phyloP scores from a whole-genome alignment of 2,888 invertebrate genomes.

The Lypha dubia region DNA sequence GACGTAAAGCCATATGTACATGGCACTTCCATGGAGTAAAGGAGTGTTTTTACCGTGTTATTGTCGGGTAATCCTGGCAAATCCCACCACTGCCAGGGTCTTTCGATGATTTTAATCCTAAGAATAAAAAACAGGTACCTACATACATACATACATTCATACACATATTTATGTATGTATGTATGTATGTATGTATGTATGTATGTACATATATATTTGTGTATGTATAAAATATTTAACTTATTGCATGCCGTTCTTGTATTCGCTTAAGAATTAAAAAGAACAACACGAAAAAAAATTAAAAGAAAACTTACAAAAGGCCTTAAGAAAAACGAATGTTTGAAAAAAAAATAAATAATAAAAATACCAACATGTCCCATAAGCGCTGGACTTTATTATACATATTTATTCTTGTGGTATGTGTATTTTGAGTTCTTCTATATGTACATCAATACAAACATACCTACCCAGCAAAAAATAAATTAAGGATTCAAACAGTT shows the following conservation, averaged over 20 bases:
- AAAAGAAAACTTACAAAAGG: background rate
- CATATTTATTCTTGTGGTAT: background rate
- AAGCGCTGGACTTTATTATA: constrained; percentile 24
- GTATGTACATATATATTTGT: too few relatives aligned
- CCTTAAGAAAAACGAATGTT: background rate
- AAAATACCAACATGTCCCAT: constrained; percentile 24
- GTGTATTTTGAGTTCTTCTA: background rate
- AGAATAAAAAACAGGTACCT: too few relatives aligned
- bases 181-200: background rate
- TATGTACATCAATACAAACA: too few relatives aligned
- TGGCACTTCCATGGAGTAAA: too few relatives aligned
- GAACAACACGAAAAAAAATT: background rate
- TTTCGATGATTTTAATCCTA: too few relatives aligned
- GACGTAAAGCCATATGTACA: too few relatives aligned
- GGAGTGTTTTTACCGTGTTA: too few relatives aligned
- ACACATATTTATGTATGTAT: background rate
- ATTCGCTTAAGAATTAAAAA: background rate
- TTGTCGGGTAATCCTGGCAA: too few relatives aligned
- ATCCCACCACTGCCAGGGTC: too few relatives aligned
- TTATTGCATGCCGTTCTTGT: background rate
- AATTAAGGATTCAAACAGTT: too few relatives aligned
- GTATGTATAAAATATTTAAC: background rate
- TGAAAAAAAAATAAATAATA: background rate
- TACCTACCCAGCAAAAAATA: too few relatives aligned
- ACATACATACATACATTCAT: too few relatives aligned